Evolutionary conservation across 1,140 invertebrate species (phyloP).

Genomic region (Orussus abietinus): DNA sequence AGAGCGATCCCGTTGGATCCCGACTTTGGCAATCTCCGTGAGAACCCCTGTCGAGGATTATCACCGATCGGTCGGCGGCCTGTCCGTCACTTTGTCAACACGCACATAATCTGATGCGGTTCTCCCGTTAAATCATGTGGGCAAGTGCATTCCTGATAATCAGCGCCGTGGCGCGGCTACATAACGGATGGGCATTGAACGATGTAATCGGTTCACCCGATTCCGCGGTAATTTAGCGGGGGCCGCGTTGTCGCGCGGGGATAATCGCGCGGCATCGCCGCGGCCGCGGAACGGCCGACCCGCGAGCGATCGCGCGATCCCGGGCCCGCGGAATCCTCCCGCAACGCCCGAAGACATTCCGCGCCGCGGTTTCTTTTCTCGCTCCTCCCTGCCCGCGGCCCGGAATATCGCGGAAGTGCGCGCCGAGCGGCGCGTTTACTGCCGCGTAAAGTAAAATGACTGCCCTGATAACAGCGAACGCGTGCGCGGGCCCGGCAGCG

Average conservation of each 20-base stretch:
- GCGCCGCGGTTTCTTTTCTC: no score
- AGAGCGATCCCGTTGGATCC: no score
- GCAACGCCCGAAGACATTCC: no score
- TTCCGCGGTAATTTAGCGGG: conserved; percentile 33
- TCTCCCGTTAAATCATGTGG: conserved; percentile 38
- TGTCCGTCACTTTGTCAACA: conserved; percentile 45
- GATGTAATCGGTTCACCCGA: conserved; percentile 37
- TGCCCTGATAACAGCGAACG: conserved; percentile 30
- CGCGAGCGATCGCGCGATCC: conserved; percentile 34
- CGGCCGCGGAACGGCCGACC: conserved; percentile 37
- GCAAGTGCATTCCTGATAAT: conserved; percentile 36
- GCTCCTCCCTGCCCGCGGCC: conserved; percentile 13
- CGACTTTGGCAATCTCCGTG: conserved; percentile 7
- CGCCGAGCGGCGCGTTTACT: conserved; percentile 44
- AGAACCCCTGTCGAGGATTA: conserved; percentile 27
- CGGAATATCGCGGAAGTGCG: conserved; percentile 36
- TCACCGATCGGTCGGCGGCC: conserved; percentile 18
- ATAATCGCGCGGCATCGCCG: no score
- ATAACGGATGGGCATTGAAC: conserved; percentile 35
- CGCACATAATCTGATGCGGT: conserved; percentile 34
- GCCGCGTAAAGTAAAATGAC: conserved; percentile 44
- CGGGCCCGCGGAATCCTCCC: conserved; percentile 16
- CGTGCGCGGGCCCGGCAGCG: neutral
- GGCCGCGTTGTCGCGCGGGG: no score
- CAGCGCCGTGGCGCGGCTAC: conserved; percentile 23